A percentile compares a stretch with the other conserved stretches of the same genome.
phyloP scores from a whole-genome alignment of 2,113 vertebrate genomes.

The Caracal caracal region DNA sequence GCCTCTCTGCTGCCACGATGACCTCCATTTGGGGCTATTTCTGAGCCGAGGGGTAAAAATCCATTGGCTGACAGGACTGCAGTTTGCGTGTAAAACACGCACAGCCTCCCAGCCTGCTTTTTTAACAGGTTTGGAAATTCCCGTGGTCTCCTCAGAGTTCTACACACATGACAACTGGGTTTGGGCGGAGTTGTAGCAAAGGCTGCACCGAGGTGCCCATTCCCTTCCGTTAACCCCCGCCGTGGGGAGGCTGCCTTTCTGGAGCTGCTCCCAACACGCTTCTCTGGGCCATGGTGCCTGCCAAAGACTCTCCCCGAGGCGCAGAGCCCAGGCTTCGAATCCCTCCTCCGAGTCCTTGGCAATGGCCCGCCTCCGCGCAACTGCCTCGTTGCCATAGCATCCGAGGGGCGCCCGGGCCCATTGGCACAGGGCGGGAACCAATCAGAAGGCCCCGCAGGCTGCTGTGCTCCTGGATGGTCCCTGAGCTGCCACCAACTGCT shows the following conservation, averaged over 20 bases:
- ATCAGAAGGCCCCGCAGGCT: not conserved
- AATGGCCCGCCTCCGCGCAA: constrained; percentile 14
- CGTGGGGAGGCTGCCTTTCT: not conserved
- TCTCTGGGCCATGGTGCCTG: not conserved
- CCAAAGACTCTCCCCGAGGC: not conserved
- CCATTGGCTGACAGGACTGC: not conserved
- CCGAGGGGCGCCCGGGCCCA: not conserved
- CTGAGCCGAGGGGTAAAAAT: not conserved
- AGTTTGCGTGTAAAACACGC: not conserved
- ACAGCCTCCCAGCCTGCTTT: not conserved
- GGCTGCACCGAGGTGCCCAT: not conserved
- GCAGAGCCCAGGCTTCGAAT: not conserved
- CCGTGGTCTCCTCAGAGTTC: not conserved
- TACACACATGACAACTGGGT: not conserved
- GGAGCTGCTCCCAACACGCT: not conserved
- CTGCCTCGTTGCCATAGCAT: constrained; percentile 81
- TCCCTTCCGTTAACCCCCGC: not conserved
- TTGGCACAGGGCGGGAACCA: constrained; percentile 55
- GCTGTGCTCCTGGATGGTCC: not conserved
- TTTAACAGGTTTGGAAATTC: constrained; percentile 1
- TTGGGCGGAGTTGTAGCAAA: constrained; percentile 11
- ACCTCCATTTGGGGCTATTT: not conserved
- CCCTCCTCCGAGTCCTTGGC: not conserved
- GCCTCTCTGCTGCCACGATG: not conserved
- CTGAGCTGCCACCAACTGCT: not conserved